Evolutionary conservation across 2,888 invertebrate genomes (phyloP).

Genomic region (Drosophila fungiperda): DNA sequence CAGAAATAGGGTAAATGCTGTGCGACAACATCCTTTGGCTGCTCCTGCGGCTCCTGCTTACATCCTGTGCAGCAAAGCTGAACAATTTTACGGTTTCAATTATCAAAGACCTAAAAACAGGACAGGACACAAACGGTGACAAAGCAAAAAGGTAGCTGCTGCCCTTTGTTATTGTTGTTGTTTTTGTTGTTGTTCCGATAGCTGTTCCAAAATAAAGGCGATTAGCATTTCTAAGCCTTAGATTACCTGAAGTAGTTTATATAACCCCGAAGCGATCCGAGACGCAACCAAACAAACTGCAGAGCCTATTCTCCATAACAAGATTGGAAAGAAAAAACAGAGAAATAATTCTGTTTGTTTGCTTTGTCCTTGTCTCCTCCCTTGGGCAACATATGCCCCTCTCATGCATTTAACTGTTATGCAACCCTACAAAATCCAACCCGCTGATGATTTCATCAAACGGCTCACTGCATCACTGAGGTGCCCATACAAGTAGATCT

Average conservation of each 20-base stretch:
- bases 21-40: conserved; percentile 60
- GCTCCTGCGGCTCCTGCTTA: conserved; percentile 26
- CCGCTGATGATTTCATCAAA: conserved; percentile 56
- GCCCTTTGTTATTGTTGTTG: conserved; percentile 28
- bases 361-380: conserved; percentile 44
- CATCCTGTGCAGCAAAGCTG: conserved; percentile 72
- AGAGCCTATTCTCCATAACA: conserved; percentile 62
- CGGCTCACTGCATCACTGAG: conserved; percentile 66
- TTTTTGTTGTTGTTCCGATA: conserved; percentile 34
- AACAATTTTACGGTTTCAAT: conserved; percentile 80
- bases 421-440: conserved; percentile 35
- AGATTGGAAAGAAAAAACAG: conserved; percentile 43
- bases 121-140: conserved; percentile 61
- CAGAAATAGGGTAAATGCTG: conserved; percentile 33
- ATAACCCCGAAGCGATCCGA: conserved; percentile 46
- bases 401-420: conserved; percentile 10
- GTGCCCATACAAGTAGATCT: conserved; percentile 25
- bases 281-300: conserved; percentile 5
- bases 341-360: conserved; percentile 41
- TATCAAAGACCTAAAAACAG: conserved; percentile 65
- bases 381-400: neutral
- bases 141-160: conserved; percentile 73
- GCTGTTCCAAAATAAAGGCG: conserved; percentile 72
- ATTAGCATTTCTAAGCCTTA: conserved; percentile 81
- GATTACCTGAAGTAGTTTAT: conserved; percentile 82